Evolutionary conservation across 2,888 invertebrate genomes (phyloP).

Genomic region (Aleiodes leptofemur): DNA sequence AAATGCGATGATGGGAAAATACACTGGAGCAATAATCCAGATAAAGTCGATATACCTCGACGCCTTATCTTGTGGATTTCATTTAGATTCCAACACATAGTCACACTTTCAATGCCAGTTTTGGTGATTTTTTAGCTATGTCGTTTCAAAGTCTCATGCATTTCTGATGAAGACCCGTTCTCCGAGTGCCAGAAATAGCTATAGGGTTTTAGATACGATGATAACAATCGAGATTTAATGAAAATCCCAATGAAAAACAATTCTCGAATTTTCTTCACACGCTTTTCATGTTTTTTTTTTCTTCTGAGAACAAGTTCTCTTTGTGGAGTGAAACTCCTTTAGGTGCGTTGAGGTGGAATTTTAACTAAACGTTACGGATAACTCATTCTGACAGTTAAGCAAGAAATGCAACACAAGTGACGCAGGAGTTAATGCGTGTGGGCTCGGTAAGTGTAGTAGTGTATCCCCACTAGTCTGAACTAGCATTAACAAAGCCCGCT

Average conservation of each 20-base stretch:
- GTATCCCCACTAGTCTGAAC: too few species aligned
- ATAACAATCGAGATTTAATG: slow-evolving; percentile 71
- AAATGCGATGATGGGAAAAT: slow-evolving; percentile 59
- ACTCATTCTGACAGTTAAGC: neutral
- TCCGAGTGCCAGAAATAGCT: neutral
- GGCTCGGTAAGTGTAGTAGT: slow-evolving; percentile 23
- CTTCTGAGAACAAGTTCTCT: too few species aligned
- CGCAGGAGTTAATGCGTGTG: slow-evolving; percentile 26
- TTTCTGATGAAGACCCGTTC: slow-evolving; percentile 70
- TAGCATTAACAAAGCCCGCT: too few species aligned
- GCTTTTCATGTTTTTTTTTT: neutral
- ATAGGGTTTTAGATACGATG: slow-evolving; percentile 54
- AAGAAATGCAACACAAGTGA: slow-evolving; percentile 8
- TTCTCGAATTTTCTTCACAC: slow-evolving; percentile 42
- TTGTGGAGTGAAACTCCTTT: too few species aligned
- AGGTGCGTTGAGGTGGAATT: neutral
- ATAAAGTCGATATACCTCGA: slow-evolving; percentile 60
- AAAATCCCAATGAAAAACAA: slow-evolving; percentile 63
- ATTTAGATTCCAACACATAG: slow-evolving; percentile 34
- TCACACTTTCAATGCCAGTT: slow-evolving; percentile 26
- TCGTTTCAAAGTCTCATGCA: slow-evolving; percentile 66
- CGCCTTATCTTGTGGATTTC: slow-evolving; percentile 45
- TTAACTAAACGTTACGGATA: neutral
- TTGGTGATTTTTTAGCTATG: slow-evolving; percentile 3
- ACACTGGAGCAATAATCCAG: slow-evolving; percentile 61